Percentiles rank a stretch among this genome's conserved stretches.
phyloP scores from a whole-genome alignment of 1,140 invertebrate genomes.

The Rhysida immarginata region DNA sequence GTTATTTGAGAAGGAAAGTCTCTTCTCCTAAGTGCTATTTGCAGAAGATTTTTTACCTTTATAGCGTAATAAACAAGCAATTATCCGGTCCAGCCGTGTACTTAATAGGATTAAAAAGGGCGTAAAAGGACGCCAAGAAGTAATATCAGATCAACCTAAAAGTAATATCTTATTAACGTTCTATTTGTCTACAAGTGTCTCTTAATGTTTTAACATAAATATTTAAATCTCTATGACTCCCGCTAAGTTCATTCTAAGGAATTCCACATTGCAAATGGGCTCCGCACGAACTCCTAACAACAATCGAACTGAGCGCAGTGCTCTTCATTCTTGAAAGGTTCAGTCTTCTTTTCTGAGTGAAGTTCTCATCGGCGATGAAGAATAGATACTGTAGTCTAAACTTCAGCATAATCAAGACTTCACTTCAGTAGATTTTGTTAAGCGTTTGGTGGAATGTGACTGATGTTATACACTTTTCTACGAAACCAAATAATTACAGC shows the following conservation, averaged over 20 bases:
- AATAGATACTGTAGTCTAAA: not conserved
- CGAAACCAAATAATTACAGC: not conserved
- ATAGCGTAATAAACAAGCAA: no score
- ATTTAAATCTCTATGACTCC: not conserved
- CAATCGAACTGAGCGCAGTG: not conserved
- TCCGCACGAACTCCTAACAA: not conserved
- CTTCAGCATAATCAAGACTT: not conserved
- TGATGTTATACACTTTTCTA: not conserved
- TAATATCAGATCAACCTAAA: not conserved
- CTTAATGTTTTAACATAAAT: not conserved
- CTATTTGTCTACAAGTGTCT: not conserved
- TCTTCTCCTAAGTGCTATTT: no score
- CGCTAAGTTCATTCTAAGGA: not conserved
- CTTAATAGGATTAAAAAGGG: no score
- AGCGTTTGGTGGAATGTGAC: not conserved
- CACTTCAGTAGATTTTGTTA: not conserved
- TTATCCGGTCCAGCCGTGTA: no score
- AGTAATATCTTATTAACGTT: not conserved
- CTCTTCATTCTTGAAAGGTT: not conserved
- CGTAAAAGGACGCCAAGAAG: no score
- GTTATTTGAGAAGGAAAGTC: no score
- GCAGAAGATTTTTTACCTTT: no score
- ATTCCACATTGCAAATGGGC: not conserved
- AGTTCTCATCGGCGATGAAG: not conserved
- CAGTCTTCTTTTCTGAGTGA: not conserved